phyloP scores from a whole-genome alignment of 2,113 vertebrate genomes.

The Empidonax traillii region DNA sequence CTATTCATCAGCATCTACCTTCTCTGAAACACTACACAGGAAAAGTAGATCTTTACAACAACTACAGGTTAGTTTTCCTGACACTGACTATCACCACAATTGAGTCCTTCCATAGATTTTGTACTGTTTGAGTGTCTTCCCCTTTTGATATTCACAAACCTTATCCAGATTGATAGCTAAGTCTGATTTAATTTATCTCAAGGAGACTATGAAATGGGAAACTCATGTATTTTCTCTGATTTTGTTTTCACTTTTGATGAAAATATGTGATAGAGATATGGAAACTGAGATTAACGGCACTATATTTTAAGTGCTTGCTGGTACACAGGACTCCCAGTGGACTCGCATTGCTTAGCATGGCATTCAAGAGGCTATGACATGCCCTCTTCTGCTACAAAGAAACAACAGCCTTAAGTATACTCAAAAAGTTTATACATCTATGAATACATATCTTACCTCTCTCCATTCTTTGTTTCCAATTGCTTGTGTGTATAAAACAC shows the following conservation, averaged over 20 bases:
- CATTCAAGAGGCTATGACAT: background rate
- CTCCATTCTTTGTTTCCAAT: conserved; percentile 98
- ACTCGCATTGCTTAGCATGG: background rate
- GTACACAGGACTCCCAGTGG: rapidly evolving
- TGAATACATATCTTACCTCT: conserved; percentile 83
- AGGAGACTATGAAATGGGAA: background rate
- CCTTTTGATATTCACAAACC: background rate
- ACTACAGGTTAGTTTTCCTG: background rate
- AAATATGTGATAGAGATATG: background rate
- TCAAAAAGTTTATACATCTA: background rate
- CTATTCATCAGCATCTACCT: background rate
- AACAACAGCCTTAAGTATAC: background rate
- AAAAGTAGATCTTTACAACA: background rate
- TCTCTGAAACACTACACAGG: background rate
- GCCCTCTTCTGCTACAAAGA: background rate
- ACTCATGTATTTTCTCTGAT: background rate
- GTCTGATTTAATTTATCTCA: background rate
- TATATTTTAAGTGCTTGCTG: background rate
- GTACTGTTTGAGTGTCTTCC: background rate
- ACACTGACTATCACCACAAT: background rate
- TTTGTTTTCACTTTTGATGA: background rate
- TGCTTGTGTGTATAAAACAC: conserved; percentile 95
- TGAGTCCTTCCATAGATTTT: background rate
- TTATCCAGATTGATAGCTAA: background rate
- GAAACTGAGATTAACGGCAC: background rate